Base-by-base conservation (phyloP, 1,140 invertebrate species). In the Drosophila lacteicornis region DNA sequence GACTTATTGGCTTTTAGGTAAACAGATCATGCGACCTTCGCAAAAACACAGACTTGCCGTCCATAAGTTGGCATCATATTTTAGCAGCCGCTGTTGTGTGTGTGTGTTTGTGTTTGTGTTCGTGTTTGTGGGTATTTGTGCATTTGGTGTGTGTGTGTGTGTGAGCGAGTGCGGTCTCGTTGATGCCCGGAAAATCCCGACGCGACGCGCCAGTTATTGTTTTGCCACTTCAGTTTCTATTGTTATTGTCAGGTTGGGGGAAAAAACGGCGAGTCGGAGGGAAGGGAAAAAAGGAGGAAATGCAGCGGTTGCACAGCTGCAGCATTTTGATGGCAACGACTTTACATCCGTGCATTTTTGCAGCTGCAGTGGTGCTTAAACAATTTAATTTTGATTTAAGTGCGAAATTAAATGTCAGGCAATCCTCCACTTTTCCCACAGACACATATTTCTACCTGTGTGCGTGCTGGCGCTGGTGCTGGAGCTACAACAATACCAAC, bases 361-460 rank as follows among this genome's bases (percentile, higher is more conserved):
- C 58, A 67, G 67, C 56, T 67, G 45, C 77, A 65, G 56, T 57
- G 60, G 56, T 58, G 67, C 69, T 85, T 79, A 70, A 86, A 80
- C 85, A 90, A 88, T 88, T 81, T 88, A 90, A 88, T 90, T 88
- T 84, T 90, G 80, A 90, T 90, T 88, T 88, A 85, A 88, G 78
- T 90, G 70, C 69, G 62, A 79, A 81, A 79, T 79, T 66, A 84
- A 88, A 80, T 78, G 83, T 69, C 80, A 75, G 79, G 60, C 45
- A 49, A 56, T 49, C 58, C 51, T 38, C 57, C 15, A 58, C 42
- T 68, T 50, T 75, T 36, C 19, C 58, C 33, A 13, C 58, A 12
- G 15, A 19, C 25, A 33, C 40, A 51, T 70, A 36, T 40, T 33
- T 25, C 42, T 33, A 33, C 30, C 17, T 50, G 40, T 46, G 47